Evolutionary conservation across 2,888 invertebrate genomes (phyloP).

Genomic region (Exocentrus adspersus): DNA sequence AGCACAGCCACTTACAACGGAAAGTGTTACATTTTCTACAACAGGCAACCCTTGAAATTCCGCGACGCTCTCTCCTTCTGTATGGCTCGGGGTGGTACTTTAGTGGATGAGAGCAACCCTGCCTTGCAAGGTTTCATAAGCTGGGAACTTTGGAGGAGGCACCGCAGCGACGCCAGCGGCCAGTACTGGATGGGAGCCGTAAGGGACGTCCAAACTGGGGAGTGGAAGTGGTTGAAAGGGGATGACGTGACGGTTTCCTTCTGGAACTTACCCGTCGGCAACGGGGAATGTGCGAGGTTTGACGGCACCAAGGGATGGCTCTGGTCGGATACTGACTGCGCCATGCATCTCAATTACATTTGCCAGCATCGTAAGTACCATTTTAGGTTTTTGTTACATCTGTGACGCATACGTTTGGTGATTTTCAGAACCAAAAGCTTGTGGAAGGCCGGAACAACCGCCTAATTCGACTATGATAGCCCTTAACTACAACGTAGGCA

Average conservation of each 20-base stretch:
- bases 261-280: constrained; percentile 88
- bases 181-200: constrained; percentile 96
- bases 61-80: constrained; percentile 84
- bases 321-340: constrained; percentile 93
- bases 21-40: constrained; percentile 94
- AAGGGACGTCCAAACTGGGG: constrained; percentile 70
- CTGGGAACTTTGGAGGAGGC: constrained; percentile 93
- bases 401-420: neutral
- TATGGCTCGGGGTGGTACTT: constrained; percentile 78
- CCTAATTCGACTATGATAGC: constrained; percentile 90
- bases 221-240: constrained; percentile 92
- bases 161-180: constrained; percentile 88
- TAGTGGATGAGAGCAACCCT: constrained; percentile 93
- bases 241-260: constrained; percentile 90
- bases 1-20: constrained; percentile 94
- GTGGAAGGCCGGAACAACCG: constrained; percentile 92
- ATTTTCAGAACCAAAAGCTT: constrained; percentile 82
- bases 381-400: neutral
- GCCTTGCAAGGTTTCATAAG: constrained; percentile 93
- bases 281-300: constrained; percentile 87
- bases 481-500: constrained; percentile 81
- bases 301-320: constrained; percentile 95
- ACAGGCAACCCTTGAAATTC: constrained; percentile 83
- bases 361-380: constrained; percentile 93
- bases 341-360: constrained; percentile 85